These are phyloP conservation scores for Rambutsinella grinnellia DNA, from an alignment of 2,888 invertebrate species.

Conservation along the genomic window DNA sequence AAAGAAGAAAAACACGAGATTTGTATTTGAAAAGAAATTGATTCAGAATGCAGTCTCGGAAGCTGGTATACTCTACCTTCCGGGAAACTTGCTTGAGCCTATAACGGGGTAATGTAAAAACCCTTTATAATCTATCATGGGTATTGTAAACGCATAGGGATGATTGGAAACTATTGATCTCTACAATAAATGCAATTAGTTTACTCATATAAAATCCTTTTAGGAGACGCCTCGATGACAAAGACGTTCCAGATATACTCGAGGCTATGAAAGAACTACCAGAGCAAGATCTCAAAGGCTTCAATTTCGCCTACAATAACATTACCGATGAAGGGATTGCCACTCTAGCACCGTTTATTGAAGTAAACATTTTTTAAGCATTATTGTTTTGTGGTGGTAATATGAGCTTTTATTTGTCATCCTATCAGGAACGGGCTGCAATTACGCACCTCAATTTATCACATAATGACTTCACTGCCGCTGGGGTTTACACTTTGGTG, in stretches of 20 bases:
- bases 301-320: conserved; percentile 64
- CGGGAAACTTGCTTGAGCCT: conserved; percentile 51
- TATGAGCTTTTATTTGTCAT: neutral
- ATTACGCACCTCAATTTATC: conserved; percentile 58
- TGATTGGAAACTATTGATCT: no score
- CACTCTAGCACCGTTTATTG: conserved; percentile 47
- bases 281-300: conserved; percentile 29
- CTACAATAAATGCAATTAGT: no score
- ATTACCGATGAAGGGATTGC: conserved; percentile 58
- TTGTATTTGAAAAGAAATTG: conserved; percentile 31
- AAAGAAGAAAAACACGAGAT: conserved; percentile 14
- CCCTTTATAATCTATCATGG: no score
- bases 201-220: conserved; percentile 10
- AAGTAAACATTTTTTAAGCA: conserved; percentile 33
- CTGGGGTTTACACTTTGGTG: conserved; percentile 51
- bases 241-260: conserved; percentile 50
- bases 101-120: conserved; percentile 39
- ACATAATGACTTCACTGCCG: conserved; percentile 61
- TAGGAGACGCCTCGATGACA: conserved; percentile 58
- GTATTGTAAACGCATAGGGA: no score
- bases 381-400: no score
- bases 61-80: conserved; percentile 38
- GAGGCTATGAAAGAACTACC: conserved; percentile 42
- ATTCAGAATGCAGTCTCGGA: conserved; percentile 29
- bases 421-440: conserved; percentile 36